Conservation (phyloP, 1,140 invertebrate species). For the Drosophila trapezifrons region DNA sequence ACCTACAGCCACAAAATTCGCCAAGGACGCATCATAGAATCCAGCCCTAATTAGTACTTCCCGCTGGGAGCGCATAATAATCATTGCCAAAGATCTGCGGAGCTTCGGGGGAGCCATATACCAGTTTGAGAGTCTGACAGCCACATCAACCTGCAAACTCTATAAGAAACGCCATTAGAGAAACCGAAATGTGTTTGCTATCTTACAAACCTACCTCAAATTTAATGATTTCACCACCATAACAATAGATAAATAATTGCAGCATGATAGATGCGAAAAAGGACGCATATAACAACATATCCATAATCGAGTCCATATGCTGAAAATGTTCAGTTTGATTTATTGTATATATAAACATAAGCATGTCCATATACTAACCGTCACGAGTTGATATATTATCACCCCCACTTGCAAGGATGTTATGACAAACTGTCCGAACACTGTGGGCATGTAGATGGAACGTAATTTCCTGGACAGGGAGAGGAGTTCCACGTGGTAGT, state of each 20-base stretch:
- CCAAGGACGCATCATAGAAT: conserved; percentile 79
- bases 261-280: conserved; percentile 74
- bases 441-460: conserved; percentile 65
- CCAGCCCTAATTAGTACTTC: conserved; percentile 71
- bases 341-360: not conserved
- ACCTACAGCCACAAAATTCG: conserved; percentile 70
- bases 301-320: conserved; percentile 66
- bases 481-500: conserved; percentile 63
- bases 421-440: conserved; percentile 75
- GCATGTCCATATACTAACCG: conserved; percentile 31
- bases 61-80: conserved; percentile 70
- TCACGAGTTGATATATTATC: conserved; percentile 80
- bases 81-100: conserved; percentile 54
- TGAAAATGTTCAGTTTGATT: conserved; percentile 19
- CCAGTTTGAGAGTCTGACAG: conserved; percentile 67
- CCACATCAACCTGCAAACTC: conserved; percentile 67
- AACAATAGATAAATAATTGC: conserved; percentile 79
- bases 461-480: conserved; percentile 50
- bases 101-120: conserved; percentile 54
- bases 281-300: conserved; percentile 58
- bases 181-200: no score
- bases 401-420: conserved; percentile 77
- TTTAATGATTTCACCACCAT: conserved; percentile 77
- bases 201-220: conserved; percentile 47
- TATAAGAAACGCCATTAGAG: not conserved